Evolutionary conservation across 2,797 vertebrate genomes (phyloP), one percentile per base, ranked within the genome.

Genomic region (Miichthys miiuy): DNA sequence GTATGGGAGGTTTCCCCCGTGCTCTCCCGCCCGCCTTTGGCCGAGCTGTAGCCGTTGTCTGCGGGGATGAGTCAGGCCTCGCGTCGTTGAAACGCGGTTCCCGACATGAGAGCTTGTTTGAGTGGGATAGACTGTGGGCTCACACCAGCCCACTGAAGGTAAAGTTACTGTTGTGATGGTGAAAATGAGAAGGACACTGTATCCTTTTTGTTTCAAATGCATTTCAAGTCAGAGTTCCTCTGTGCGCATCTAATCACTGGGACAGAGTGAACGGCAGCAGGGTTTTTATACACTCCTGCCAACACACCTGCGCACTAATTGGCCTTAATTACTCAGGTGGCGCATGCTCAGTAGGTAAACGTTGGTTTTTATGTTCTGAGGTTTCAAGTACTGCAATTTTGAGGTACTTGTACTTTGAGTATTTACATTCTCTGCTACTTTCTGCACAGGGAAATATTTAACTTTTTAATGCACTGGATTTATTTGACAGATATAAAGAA

Each of bases 301-400:
- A 1, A 1, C 88, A 50, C 92, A 91, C 88, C 90, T 90, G 92
- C 0, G 55, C 61, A 11, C 67, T 81, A 86, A 93, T 91, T 85
- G 65, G 23, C 13, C 18, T 23, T 76, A 85, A 89, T 91, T 65
- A 71, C 46, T 3, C 62, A 62, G 2, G 1, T n/a, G 5, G 16
- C 69, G 3, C 72, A 18, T 67, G 75, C 64, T 12, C 58, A 38
- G 44, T 13, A 46, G n/a, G 1, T 1, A 0, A 8, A 4, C 6
- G 48, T 0, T 6, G 21, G 5, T 51, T 34, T 38, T 20, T 1
- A 21, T 21, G 25, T 16, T n/a, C 1, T 13, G 3, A 5, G 58
- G 21, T 18, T 68, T 46, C 7, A n/a, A 44, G 23, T n/a, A 20
- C n/a, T 47, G 17, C 14, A 5, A 5, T 25, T 62, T 62, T 46